Conservation (phyloP, 2,113 vertebrate genomes). For the Nannobrachium achirus region DNA sequence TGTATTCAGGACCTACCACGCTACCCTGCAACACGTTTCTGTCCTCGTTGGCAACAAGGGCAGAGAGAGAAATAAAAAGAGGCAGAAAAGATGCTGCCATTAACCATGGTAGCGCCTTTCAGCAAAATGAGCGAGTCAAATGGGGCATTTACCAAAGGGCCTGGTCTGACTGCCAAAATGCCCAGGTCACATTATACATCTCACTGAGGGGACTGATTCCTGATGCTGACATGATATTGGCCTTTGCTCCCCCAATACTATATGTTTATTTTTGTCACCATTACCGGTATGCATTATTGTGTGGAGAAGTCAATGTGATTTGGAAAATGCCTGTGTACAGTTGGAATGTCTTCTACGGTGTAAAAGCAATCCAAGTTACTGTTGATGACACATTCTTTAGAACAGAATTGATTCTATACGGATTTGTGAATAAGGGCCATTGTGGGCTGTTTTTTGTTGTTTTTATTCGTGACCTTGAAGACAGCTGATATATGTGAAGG, state of each 20-base stretch:
- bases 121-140: constrained; percentile 8
- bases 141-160: too few relatives aligned
- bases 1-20: constrained; percentile 54
- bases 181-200: too few relatives aligned
- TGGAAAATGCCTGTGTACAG: constrained; percentile 7
- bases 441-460: constrained; percentile 30
- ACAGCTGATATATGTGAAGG: constrained; percentile 53
- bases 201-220: too few relatives aligned
- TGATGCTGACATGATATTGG: too few relatives aligned
- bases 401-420: constrained; percentile 38
- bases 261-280: constrained; percentile 3
- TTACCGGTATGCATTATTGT: neutral
- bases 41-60: constrained; percentile 29
- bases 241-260: neutral
- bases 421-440: constrained; percentile 13
- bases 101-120: constrained; percentile 75
- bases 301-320: constrained; percentile 23
- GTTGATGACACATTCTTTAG: constrained; percentile 43
- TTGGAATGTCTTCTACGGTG: constrained; percentile 33
- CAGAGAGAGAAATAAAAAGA: constrained; percentile 7
- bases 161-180: too few relatives aligned
- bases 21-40: constrained; percentile 38
- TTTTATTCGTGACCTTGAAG: constrained; percentile 54
- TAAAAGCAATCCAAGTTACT: constrained; percentile 46
- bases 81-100: constrained; percentile 53